These are phyloP conservation scores for Hofmannophila pseudospretella DNA, from an alignment of 2,888 invertebrate genomes.

Conservation along the genomic window DNA sequence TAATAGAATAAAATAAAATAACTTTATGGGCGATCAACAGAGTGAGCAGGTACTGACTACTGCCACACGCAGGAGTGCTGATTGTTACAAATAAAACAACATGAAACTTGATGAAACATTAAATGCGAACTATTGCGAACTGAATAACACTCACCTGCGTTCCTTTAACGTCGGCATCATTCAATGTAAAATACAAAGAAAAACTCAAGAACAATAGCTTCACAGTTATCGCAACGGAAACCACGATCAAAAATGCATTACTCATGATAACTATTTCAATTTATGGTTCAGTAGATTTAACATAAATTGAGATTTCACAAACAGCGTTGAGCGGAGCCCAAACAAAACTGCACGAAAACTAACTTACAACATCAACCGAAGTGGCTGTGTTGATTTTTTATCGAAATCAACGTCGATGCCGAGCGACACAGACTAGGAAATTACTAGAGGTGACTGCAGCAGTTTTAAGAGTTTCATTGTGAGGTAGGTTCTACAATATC, in stretches of 20 bases:
- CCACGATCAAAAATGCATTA: constrained; percentile 62
- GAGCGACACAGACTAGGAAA: constrained; percentile 22
- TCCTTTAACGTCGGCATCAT: constrained; percentile 27
- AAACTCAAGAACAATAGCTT: constrained; percentile 64
- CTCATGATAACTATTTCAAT: constrained; percentile 29
- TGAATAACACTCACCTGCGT: constrained; percentile 35
- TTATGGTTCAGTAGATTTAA: constrained; percentile 13
- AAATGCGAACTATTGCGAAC: too few relatives aligned
- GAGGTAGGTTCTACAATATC: too few relatives aligned
- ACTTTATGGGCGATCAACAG: too few relatives aligned
- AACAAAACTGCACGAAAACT: constrained; percentile 45
- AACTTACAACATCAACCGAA: constrained; percentile 32
- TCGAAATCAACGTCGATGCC: constrained; percentile 37
- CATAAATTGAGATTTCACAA: constrained; percentile 9
- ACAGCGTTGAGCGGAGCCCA: constrained; percentile 25
- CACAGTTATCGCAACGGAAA: constrained; percentile 57
- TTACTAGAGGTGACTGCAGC: constrained; percentile 27
- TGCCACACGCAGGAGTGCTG: background rate
- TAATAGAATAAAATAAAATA: too few relatives aligned
- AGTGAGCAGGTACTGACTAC: background rate
- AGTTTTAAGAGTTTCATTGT: constrained; percentile 12
- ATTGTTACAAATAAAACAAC: background rate
- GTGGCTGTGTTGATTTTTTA: constrained; percentile 51
- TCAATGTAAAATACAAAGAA: constrained; percentile 58
- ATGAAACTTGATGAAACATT: background rate